phyloP scores from a whole-genome alignment of 2,797 vertebrate species.

The Falco cherrug region DNA sequence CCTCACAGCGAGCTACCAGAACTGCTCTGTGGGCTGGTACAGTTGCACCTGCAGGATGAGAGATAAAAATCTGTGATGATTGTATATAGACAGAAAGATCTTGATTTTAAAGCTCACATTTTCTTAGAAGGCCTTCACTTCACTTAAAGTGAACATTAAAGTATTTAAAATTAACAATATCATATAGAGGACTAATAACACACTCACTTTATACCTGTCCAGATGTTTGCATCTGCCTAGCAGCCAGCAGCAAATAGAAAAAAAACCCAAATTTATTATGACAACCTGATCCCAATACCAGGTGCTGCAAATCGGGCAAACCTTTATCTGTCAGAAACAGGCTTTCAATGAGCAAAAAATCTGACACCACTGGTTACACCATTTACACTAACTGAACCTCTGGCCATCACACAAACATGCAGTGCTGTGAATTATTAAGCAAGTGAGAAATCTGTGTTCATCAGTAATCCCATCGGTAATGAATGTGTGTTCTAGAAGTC shows the following conservation, averaged over 20 bases:
- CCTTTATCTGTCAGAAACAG: not conserved
- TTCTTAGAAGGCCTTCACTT: not conserved
- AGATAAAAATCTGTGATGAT: not conserved
- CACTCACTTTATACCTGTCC: not conserved
- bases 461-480: not conserved
- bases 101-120: fast-evolving
- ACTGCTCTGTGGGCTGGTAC: slow-evolving; percentile 94
- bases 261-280: not conserved
- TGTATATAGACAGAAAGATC: not conserved
- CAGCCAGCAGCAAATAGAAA: not conserved
- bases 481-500: not conserved
- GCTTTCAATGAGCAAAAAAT: not conserved
- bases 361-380: no score
- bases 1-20: slow-evolving; percentile 93
- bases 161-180: not conserved
- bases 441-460: not conserved
- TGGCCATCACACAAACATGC: not conserved
- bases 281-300: not conserved
- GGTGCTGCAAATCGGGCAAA: not conserved
- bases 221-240: not conserved
- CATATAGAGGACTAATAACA: not conserved
- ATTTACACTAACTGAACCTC: not conserved
- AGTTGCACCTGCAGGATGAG: slow-evolving; percentile 78
- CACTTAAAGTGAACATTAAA: not conserved
- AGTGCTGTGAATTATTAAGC: not conserved